Conservation (phyloP, 2,888 invertebrate genomes). For the Teleiodes luculella region DNA sequence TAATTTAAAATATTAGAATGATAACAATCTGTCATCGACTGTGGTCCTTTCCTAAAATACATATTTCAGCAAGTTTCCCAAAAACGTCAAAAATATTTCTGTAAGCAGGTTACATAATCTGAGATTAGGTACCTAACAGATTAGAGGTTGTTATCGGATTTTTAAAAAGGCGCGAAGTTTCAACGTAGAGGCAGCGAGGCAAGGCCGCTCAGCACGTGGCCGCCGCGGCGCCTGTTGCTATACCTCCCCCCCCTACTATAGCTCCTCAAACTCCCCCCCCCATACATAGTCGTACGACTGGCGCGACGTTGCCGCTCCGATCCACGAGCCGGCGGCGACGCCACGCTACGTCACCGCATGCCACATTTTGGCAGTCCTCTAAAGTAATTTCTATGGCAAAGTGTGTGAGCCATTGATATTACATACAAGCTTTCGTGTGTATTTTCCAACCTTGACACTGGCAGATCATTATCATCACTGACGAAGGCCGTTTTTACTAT, state of each 20-base stretch:
- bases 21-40: no score
- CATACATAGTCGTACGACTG: conserved; percentile 38
- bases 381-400: conserved; percentile 28
- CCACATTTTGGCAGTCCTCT: conserved; percentile 47
- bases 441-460: no score
- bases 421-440: no score
- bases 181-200: conserved; percentile 49
- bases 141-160: conserved; percentile 59
- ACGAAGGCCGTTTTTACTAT: no score
- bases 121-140: conserved; percentile 35
- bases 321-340: conserved; percentile 32
- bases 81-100: no score
- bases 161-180: conserved; percentile 73
- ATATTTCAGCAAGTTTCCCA: no score
- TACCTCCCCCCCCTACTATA: conserved; percentile 33
- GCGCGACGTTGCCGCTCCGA: conserved; percentile 66
- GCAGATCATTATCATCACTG: no score
- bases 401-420: background rate
- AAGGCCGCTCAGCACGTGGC: conserved; percentile 73
- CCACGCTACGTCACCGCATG: conserved; percentile 29
- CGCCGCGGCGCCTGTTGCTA: conserved; percentile 71
- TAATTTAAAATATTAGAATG: no score
- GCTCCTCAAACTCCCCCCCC: conserved; percentile 28
- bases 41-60: no score
- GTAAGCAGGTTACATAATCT: conserved; percentile 40